Base-by-base conservation (phyloP, 2,888 invertebrate genomes). In the Caradrina clavipalpis region DNA sequence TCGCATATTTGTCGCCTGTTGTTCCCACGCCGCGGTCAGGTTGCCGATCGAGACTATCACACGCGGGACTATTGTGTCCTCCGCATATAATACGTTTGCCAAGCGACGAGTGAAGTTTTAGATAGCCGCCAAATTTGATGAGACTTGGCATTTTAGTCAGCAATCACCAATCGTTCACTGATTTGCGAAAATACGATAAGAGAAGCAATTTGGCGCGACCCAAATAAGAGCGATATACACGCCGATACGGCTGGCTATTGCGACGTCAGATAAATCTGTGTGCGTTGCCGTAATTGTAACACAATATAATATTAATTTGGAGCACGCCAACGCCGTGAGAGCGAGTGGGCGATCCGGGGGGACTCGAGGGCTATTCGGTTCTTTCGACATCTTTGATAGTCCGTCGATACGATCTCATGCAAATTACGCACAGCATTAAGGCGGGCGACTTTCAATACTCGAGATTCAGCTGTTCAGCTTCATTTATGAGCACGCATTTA, bases 281-380 rank as follows among this genome's bases (percentile, higher is more conserved):
- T 86, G 82, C 86, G 85, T 87, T 86, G 88, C 88, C 86, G 87
- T 90, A 89, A 88, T 91, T 91, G 91, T 91, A 89, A 87, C 90
- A 91, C 90, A 89, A 90, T 92, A 89, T 89, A 83, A 89, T 89
- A 90, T 92, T 91, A 90, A 91, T 92, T 89, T 91, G 87, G 88
- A 88, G 86, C 90, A 87, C 89, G 90, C 91, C 90, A 87, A 91
- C 91, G 88, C 88, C 70, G 73, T 80, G 83, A 83, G 86, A 85
- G 83, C 75, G 87, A 86, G 87, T 88, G 87, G 87, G 86, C 87
- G 88, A 85, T 69, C 77, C 75, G 83, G 82, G 80, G 85, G 82
- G 80, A 80, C 82, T 83, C 67, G 80, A 82, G 79, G 82, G 83
- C 84, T 83, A 84, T 80, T 81, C 73, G 69, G 71, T 73, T 82